Evolutionary conservation across 1,140 invertebrate genomes (phyloP).

Genomic region (Pachypeltis micranthus): DNA sequence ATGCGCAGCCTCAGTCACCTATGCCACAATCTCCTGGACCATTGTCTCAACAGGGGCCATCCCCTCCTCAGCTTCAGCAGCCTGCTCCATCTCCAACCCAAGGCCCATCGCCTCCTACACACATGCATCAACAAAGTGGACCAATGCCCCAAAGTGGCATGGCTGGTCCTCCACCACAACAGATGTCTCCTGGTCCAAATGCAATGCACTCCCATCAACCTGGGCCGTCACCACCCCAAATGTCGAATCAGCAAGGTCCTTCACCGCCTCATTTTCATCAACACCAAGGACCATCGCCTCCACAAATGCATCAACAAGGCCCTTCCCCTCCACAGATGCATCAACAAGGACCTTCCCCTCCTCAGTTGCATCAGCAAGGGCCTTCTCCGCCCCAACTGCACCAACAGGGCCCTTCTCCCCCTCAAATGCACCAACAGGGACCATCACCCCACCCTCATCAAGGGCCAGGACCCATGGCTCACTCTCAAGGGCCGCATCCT

Average conservation of each 20-base stretch:
- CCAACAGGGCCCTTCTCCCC: not conserved
- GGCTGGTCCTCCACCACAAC: not conserved
- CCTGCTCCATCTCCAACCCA: not conserved
- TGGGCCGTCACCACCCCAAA: not conserved
- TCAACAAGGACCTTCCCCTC: not conserved
- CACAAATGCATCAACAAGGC: not conserved
- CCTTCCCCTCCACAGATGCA: not conserved
- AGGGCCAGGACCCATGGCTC: conserved; percentile 7
- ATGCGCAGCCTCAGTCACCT: not conserved
- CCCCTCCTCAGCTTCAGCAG: not conserved
- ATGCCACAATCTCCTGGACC: not conserved
- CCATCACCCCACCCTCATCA: not conserved
- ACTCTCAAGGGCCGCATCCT: conserved; percentile 23
- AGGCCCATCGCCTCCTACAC: not conserved
- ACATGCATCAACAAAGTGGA: not conserved
- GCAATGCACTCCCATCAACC: too few species aligned
- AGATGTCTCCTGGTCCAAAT: not conserved
- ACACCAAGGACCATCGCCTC: conserved; percentile 1
- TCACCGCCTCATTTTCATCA: not conserved
- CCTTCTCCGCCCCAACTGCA: not conserved
- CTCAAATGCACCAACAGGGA: not conserved
- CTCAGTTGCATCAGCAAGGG: not conserved
- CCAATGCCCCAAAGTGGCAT: not conserved
- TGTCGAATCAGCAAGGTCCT: not conserved
- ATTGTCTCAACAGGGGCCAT: not conserved